Base-by-base conservation (phyloP, 2,113 vertebrate genomes). In the Paratilapia polleni region DNA sequence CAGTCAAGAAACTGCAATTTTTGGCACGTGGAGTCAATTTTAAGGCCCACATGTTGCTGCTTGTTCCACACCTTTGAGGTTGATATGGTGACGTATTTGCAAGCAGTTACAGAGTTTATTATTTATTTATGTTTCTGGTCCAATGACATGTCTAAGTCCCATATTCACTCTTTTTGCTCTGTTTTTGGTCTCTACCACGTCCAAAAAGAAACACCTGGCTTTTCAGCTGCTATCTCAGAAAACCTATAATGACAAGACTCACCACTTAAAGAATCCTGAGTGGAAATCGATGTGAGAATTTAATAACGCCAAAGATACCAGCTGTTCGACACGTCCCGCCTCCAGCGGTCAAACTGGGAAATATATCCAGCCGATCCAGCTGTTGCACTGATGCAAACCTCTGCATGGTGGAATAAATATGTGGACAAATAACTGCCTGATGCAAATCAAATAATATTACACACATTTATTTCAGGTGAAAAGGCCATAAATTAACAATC, bases 171-270 rank as follows among this genome's bases (percentile, higher is more conserved):
- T 8, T 36, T 36, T 36, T 36, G 36, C 36, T n/a, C n/a, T 36
- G 8, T 36, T 36, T 36, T 36, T 36, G 36, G 36, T 36, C 36
- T 36, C 64, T 12, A 7, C 14, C 41, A 68, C 26, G 22, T 7
- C 41, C 38, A 68, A 47, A 68, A 41, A 41, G 38, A 11, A 10
- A 11, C 0, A 0, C 1, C 0, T 0, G 24, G 6, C 34, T 36
- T 36, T 36, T 36, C 6, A 36, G 38, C 38, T 11, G 9, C 38
- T 10, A 26, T 17, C 47, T 41, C 41, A 47, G 38, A 68, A 68
- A 41, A 13, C 1, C 14, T 64, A 64, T 64, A 41, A 22, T 24
- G 62, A 41, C 41, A 22, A 0, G 22, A 66, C 63, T 66, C n/a
- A 43, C 63, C n/a, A 1, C n/a, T 66, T 43, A 66, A 66, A 66